Evolutionary conservation across 2,113 vertebrate species (phyloP).

Genomic region (Stercorarius parasiticus): DNA sequence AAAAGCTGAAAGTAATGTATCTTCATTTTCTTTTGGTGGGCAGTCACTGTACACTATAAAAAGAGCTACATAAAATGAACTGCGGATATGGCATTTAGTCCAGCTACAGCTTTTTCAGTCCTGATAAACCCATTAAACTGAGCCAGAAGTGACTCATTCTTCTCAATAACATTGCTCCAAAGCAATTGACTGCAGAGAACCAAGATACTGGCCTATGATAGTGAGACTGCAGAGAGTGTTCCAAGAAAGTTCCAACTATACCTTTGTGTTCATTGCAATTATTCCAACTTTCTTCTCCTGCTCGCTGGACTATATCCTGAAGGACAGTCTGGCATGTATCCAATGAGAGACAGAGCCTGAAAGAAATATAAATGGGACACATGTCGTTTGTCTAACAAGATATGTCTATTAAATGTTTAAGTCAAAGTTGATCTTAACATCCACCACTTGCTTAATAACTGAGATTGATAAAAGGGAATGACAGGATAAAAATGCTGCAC

Average conservation of each 20-base stretch:
- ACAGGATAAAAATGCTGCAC: background rate
- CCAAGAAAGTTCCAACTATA: background rate
- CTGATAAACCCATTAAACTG: background rate
- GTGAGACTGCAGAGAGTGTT: background rate
- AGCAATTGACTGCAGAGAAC: background rate
- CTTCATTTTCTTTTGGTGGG: background rate
- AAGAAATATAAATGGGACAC: background rate
- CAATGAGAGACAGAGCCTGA: conserved; percentile 21
- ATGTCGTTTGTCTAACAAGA: background rate
- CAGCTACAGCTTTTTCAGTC: background rate
- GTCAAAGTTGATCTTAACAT: background rate
- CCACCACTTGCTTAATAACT: background rate
- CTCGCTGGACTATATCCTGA: background rate
- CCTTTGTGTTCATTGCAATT: conserved; percentile 56
- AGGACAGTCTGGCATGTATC: conserved; percentile 42
- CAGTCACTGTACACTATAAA: background rate
- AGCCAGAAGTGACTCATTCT: background rate
- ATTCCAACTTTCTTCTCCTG: conserved; percentile 35
- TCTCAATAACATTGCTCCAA: background rate
- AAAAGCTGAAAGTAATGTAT: background rate
- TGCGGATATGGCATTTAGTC: background rate
- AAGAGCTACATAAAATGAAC: background rate
- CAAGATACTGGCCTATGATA: background rate
- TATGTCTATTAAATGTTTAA: background rate
- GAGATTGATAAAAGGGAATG: background rate